These are phyloP conservation scores for Haemorhous mexicanus DNA, from an alignment of 2,113 vertebrate genomes.

Conservation along the genomic window DNA sequence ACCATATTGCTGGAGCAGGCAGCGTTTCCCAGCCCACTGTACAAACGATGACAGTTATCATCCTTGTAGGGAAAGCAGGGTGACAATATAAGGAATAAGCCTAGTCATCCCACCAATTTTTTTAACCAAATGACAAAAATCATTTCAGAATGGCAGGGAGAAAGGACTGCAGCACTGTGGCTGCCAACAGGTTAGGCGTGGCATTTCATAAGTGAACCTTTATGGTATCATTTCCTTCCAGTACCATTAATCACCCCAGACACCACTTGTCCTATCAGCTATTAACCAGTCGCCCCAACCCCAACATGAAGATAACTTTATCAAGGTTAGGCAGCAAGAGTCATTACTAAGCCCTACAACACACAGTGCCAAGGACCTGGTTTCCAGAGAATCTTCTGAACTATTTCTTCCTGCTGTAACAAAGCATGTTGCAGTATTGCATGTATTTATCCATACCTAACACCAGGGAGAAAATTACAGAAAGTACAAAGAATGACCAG, in stretches of 20 bases:
- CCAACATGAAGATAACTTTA: conserved; percentile 25
- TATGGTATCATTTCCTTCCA: conserved; percentile 29
- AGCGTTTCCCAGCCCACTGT: neutral
- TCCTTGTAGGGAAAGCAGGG: neutral
- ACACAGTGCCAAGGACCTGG: neutral
- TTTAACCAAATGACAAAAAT: neutral
- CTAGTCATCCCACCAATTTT: neutral
- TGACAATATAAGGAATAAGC: neutral
- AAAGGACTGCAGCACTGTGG: neutral
- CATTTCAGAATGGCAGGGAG: neutral
- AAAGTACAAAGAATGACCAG: neutral
- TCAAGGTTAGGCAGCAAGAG: conserved; percentile 1
- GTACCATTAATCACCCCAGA: conserved; percentile 21
- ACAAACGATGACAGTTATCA: neutral
- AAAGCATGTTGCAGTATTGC: neutral
- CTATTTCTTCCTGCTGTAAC: neutral
- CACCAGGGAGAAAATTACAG: neutral
- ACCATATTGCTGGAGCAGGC: neutral
- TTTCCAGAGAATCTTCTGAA: neutral
- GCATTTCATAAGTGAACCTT: neutral
- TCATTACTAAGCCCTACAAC: conserved; percentile 8
- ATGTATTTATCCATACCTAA: neutral
- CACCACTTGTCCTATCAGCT: conserved; percentile 32
- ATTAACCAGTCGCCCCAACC: conserved; percentile 35
- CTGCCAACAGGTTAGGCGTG: neutral